These are phyloP conservation scores for Ennomos quercinarius DNA, from an alignment of 2,888 invertebrate genomes.

Conservation along the genomic window DNA sequence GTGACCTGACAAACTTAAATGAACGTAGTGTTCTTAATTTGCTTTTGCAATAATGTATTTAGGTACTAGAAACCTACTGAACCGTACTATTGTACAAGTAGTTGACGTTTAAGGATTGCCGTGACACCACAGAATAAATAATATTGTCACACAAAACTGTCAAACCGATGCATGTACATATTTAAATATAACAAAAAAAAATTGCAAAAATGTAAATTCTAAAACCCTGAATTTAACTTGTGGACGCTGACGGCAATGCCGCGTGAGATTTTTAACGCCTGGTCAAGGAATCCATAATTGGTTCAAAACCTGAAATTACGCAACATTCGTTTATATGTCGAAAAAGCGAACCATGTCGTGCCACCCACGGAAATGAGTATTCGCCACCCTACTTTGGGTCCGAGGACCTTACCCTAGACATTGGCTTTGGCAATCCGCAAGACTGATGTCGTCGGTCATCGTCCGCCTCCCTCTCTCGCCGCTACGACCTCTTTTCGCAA, in stretches of 20 bases:
- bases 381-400: slow-evolving; percentile 62
- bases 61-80: slow-evolving; percentile 22
- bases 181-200: too few relatives aligned
- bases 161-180: too few relatives aligned
- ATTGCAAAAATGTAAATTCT: too few relatives aligned
- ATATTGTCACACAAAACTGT: too few relatives aligned
- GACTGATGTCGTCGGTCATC: slow-evolving; percentile 79
- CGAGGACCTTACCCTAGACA: slow-evolving; percentile 82
- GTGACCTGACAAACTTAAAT: slow-evolving; percentile 24
- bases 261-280: slow-evolving; percentile 6
- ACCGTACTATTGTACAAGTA: slow-evolving; percentile 25
- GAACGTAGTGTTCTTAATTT: slow-evolving; percentile 27
- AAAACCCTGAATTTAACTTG: slow-evolving; percentile 11
- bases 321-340: slow-evolving; percentile 59
- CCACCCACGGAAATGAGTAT: slow-evolving; percentile 62
- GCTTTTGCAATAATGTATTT: slow-evolving; percentile 24
- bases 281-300: slow-evolving; percentile 30
- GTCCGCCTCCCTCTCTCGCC: slow-evolving; percentile 68
- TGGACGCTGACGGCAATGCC: slow-evolving; percentile 1
- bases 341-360: slow-evolving; percentile 64
- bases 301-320: slow-evolving; percentile 53
- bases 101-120: neutral
- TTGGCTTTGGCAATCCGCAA: slow-evolving; percentile 62
- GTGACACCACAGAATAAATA: neutral
- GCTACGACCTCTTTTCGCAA: slow-evolving; percentile 72